Evolutionary conservation across 2,797 vertebrate species (phyloP).

Genomic region (Chelmon rostratus): DNA sequence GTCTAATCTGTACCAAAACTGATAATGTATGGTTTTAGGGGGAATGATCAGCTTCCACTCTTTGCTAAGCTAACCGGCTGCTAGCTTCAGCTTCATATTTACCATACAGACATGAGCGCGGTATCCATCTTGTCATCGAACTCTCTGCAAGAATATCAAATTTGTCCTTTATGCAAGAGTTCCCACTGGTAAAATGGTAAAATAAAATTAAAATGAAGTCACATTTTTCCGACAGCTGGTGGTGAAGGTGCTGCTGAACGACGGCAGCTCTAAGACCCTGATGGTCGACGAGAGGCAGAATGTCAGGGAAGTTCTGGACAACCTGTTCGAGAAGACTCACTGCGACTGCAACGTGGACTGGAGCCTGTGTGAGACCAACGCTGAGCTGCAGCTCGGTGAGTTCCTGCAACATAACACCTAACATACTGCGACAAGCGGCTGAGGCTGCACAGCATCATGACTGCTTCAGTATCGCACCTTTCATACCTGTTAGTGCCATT

Average conservation of each 20-base stretch:
- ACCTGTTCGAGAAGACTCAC: slow-evolving; percentile 94
- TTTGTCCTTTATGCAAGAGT: neutral
- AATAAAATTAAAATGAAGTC: neutral
- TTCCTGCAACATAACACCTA: neutral
- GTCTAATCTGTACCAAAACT: neutral
- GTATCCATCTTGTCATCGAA: neutral
- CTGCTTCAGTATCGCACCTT: neutral
- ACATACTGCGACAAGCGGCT: neutral
- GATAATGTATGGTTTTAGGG: neutral
- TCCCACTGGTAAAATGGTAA: too few relatives aligned
- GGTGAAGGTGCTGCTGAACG: slow-evolving; percentile 91
- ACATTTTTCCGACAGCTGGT: slow-evolving; percentile 83
- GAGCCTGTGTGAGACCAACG: slow-evolving; percentile 92
- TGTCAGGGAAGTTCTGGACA: slow-evolving; percentile 91
- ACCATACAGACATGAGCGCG: neutral
- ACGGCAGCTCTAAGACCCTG: slow-evolving; percentile 92
- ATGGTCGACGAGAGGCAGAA: slow-evolving; percentile 94
- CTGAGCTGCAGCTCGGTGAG: slow-evolving; percentile 92
- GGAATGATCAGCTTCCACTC: neutral
- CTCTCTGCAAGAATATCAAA: neutral
- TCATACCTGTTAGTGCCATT: too few relatives aligned
- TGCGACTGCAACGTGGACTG: slow-evolving; percentile 91
- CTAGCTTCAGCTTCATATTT: neutral
- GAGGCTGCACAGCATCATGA: too few relatives aligned
- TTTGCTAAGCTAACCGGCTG: neutral